Base-by-base conservation (phyloP, 2,888 invertebrate genomes). In the Therioaphis trifolii region DNA sequence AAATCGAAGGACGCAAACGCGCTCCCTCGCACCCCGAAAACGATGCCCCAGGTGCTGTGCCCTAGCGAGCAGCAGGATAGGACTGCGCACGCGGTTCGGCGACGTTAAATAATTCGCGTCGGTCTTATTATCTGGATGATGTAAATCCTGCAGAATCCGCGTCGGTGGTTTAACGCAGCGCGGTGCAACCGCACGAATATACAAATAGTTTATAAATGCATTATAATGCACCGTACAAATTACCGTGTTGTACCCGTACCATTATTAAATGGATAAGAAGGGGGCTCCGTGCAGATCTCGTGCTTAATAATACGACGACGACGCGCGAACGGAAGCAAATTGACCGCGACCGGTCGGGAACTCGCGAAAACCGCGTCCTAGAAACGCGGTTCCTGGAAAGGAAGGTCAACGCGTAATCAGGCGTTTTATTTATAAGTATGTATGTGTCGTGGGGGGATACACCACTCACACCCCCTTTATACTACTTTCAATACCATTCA, bases 331-430 rank as follows among this genome's bases (percentile, higher is more conserved):
- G 55, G 9, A 7, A 55, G 21, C 55, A 9, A 55, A 55, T 55
- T n/a, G 9, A 21, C 7, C 9, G 21, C 18, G 18, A 18, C 15
- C 18, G 15, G 15, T 4, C 1, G 24, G 21, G 27, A 71, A 46
- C 18, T 1, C 24, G 18, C 35, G 12, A 46, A 46, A 71, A 49
- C 5, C 46, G 46, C 27, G 49, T 49, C 46, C 46, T 71, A 71
- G n/a, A 71, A 69, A 69, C 9, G 24, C 18, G n/a, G n/a, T 69
- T 43, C 24, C 46, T 11, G 69, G 43, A n/a, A n/a, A n/a, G n/a
- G n/a, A 69, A 49, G 71, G 49, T 46, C 27, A 27, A 46, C n/a
- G 4, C n/a, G n/a, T 71, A 46, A 43, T 69, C n/a, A n/a, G n/a
- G n/a, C 18, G 46, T 46, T 49, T 49, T 49, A 18, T 12, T n/a